Conservation (phyloP, 2,797 vertebrate species). For the Anabas testudineus region DNA sequence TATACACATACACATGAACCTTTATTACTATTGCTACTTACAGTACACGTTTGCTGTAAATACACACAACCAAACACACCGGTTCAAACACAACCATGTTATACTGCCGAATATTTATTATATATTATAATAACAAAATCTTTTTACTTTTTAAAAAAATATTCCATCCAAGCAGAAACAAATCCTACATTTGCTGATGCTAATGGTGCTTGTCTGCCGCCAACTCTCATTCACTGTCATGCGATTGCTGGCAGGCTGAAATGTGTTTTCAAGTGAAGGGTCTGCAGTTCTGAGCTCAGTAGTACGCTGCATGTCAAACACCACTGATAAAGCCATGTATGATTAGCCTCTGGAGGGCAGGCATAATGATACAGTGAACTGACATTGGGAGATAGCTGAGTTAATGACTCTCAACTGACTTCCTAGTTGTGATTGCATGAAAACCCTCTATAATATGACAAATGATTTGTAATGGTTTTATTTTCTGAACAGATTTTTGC, state of each 20-base stretch:
- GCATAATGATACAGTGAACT: slow-evolving; percentile 37
- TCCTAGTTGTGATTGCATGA: background rate
- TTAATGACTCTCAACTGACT: slow-evolving; percentile 21
- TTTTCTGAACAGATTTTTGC: background rate
- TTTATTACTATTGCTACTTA: too few relatives aligned
- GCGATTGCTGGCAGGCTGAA: slow-evolving; percentile 27
- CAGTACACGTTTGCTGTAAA: too few relatives aligned
- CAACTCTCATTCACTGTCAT: slow-evolving; percentile 29
- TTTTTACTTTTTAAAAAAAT: too few relatives aligned
- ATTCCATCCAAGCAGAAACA: slow-evolving; percentile 13
- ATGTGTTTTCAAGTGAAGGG: slow-evolving; percentile 52
- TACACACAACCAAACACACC: too few relatives aligned
- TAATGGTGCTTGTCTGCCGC: slow-evolving; percentile 14
- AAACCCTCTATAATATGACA: background rate
- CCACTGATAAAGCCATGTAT: slow-evolving; percentile 40
- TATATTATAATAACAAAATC: too few relatives aligned
- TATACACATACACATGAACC: too few relatives aligned
- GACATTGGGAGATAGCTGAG: slow-evolving; percentile 16
- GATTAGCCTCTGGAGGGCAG: slow-evolving; percentile 37
- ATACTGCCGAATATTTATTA: too few relatives aligned
- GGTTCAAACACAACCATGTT: too few relatives aligned
- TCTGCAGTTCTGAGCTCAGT: slow-evolving; percentile 32
- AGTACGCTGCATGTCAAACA: slow-evolving; percentile 47
- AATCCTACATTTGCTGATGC: slow-evolving; percentile 20
- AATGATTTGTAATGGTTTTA: too few relatives aligned